A percentile compares a stretch with the other conserved stretches of the same genome.
Conservation (phyloP, 2,113 vertebrate species). For the Sphyrna mokarran region DNA sequence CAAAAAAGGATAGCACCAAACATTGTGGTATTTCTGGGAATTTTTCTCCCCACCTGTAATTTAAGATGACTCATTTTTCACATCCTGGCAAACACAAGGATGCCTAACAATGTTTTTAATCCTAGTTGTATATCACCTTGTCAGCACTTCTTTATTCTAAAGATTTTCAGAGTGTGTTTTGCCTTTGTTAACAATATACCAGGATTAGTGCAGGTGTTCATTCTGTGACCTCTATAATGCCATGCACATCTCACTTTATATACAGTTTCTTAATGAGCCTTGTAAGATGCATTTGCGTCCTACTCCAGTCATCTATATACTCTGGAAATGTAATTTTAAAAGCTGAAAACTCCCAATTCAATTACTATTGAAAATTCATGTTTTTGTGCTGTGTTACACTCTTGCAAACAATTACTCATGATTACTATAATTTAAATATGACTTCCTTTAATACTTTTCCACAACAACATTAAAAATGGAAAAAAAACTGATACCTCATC, state of each 20-base stretch:
- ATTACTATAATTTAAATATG: background rate
- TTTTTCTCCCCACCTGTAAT: slow-evolving; percentile 63
- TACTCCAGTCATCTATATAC: background rate
- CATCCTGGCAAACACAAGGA: slow-evolving; percentile 54
- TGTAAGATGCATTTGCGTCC: background rate
- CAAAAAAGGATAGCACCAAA: slow-evolving; percentile 54
- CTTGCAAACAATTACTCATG: background rate
- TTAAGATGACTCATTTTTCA: slow-evolving; percentile 61
- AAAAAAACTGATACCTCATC: background rate
- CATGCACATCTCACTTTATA: slow-evolving; percentile 16
- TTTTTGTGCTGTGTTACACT: background rate
- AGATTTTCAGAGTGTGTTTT: slow-evolving; percentile 47
- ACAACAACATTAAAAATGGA: background rate
- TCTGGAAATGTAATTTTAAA: background rate
- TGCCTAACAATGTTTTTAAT: slow-evolving; percentile 64
- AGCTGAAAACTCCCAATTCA: too few species aligned
- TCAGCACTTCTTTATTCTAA: slow-evolving; percentile 68
- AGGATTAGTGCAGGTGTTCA: slow-evolving; percentile 6
- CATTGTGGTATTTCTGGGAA: slow-evolving; percentile 66
- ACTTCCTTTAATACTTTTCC: background rate
- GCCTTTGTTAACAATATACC: background rate
- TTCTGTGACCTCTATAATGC: background rate
- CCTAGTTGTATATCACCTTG: slow-evolving; percentile 63
- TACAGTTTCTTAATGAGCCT: slow-evolving; percentile 3
- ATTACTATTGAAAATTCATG: background rate